These are phyloP conservation scores for Siphamia tubifer DNA, from an alignment of 2,113 vertebrate species.

Conservation along the genomic window DNA sequence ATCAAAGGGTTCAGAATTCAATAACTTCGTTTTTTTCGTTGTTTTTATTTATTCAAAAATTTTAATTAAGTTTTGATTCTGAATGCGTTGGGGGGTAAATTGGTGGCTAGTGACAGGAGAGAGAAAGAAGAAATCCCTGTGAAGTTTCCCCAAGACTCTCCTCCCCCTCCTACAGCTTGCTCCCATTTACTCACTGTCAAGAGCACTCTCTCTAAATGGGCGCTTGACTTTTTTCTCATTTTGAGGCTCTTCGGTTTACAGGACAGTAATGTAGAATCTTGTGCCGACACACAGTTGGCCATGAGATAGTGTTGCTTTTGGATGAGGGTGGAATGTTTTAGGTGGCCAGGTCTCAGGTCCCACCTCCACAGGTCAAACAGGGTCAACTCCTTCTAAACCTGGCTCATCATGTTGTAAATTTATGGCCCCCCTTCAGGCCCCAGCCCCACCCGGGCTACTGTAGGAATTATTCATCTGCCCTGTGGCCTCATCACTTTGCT, in stretches of 20 bases:
- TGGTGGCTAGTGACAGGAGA: conserved; percentile 53
- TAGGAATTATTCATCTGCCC: conserved; percentile 28
- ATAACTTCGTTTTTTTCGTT: conserved; percentile 70
- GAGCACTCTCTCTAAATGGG: conserved; percentile 8
- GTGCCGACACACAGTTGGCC: neutral
- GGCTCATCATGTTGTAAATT: conserved; percentile 46
- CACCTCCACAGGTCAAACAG: conserved; percentile 32
- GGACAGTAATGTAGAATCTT: neutral
- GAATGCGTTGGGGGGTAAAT: conserved; percentile 64
- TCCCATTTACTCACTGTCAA: conserved; percentile 33
- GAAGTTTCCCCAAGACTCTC: conserved; percentile 27
- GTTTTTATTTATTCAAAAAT: conserved; percentile 79
- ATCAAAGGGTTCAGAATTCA: conserved; percentile 83
- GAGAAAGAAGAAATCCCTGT: conserved; percentile 56
- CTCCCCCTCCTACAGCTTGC: conserved; percentile 2
- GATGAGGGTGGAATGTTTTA: neutral
- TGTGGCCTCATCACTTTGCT: neutral
- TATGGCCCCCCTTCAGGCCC: conserved; percentile 7
- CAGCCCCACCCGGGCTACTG: conserved; percentile 18
- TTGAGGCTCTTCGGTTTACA: neutral
- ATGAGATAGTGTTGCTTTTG: neutral
- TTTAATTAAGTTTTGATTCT: conserved; percentile 79
- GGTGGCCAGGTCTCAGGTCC: conserved; percentile 1
- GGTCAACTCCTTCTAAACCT: conserved; percentile 51
- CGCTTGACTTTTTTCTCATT: neutral